Percentiles rank a stretch among this genome's conserved stretches.
These are phyloP conservation scores for Acronicta leporina DNA, from an alignment of 2,888 invertebrate genomes.

Conservation along the genomic window DNA sequence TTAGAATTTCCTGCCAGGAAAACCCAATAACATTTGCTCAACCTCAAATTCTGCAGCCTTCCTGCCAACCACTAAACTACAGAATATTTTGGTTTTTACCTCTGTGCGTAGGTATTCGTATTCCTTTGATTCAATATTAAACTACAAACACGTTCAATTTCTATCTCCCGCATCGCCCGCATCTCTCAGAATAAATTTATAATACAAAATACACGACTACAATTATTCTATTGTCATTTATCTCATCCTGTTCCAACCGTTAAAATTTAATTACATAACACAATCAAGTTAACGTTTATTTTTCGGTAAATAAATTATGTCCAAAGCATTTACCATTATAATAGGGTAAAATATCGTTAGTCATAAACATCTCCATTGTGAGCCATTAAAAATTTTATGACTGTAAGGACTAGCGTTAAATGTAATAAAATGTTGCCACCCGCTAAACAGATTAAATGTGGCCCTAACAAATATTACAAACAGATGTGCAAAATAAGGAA, in stretches of 20 bases:
- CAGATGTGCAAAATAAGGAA: conserved; percentile 52
- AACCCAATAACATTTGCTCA: no score
- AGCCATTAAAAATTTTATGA: conserved; percentile 76
- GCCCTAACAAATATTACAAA: conserved; percentile 31
- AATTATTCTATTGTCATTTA: conserved; percentile 42
- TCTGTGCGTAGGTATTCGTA: no score
- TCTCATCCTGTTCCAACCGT: conserved; percentile 46
- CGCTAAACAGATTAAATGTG: conserved; percentile 57
- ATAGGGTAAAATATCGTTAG: conserved; percentile 76
- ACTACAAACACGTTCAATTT: conserved; percentile 32
- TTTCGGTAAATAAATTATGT: conserved; percentile 54
- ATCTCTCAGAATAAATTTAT: conserved; percentile 44
- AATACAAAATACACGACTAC: conserved; percentile 34
- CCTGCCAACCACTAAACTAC: no score
- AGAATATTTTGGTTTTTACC: no score
- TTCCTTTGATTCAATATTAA: conserved; percentile 20
- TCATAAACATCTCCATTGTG: conserved; percentile 75
- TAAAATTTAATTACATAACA: conserved; percentile 50
- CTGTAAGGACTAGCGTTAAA: conserved; percentile 73
- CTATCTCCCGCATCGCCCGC: conserved; percentile 9
- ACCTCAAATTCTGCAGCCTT: no score
- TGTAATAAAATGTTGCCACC: conserved; percentile 76
- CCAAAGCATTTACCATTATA: conserved; percentile 61
- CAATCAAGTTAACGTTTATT: conserved; percentile 44
- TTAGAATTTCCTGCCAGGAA: no score